phyloP scores from a whole-genome alignment of 2,113 vertebrate species.

The Trogon melanurus region DNA sequence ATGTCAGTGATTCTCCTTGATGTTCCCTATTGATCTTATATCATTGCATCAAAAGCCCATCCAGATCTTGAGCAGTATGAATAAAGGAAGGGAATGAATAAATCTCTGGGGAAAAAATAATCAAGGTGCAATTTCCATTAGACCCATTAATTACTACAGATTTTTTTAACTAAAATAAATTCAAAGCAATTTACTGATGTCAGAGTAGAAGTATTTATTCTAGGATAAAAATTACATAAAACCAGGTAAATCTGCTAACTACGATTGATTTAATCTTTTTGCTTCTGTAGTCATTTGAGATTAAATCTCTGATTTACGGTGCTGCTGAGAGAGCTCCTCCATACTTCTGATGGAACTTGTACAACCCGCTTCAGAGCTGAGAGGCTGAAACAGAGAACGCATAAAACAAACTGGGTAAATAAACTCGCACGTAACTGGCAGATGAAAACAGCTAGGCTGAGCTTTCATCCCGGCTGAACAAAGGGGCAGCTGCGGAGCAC shows the following conservation, averaged over 20 bases:
- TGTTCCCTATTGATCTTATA: background rate
- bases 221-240: background rate
- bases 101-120: background rate
- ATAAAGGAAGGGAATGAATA: background rate
- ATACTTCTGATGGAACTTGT: background rate
- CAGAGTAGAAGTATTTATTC: background rate
- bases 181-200: background rate
- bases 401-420: background rate
- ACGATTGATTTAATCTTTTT: background rate
- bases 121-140: background rate
- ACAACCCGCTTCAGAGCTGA: background rate
- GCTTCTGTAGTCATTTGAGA: background rate
- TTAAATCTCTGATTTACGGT: background rate
- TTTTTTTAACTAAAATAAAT: constrained; percentile 23
- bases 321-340: background rate
- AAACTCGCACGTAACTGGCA: background rate
- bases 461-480: background rate
- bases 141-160: background rate
- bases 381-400: background rate
- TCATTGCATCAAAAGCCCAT: background rate
- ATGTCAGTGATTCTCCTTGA: background rate
- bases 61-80: background rate
- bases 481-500: background rate
- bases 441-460: background rate
- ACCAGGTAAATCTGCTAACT: constrained; percentile 9